phyloP scores from a whole-genome alignment of 1,140 invertebrate species.

The Zaprionus davidi region DNA sequence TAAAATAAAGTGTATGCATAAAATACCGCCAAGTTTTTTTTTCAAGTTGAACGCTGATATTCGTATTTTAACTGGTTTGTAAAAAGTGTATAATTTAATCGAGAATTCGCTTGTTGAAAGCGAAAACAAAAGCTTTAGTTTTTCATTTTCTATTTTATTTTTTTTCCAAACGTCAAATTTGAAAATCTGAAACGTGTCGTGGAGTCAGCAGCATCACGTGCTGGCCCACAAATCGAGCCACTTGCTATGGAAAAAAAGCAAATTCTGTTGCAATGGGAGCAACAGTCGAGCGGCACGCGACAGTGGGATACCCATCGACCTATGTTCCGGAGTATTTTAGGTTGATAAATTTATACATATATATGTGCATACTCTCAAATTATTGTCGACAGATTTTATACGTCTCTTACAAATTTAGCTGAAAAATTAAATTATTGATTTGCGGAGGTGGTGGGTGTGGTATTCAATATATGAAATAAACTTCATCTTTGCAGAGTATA shows the following conservation, averaged over 20 bases:
- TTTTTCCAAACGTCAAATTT: conserved; percentile 29
- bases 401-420: too few relatives aligned
- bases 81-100: conserved; percentile 12
- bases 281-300: too few relatives aligned
- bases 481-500: too few relatives aligned
- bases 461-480: too few relatives aligned
- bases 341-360: too few relatives aligned
- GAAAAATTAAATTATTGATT: too few relatives aligned
- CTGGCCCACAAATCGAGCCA: conserved; percentile 53
- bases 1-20: not conserved
- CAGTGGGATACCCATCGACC: too few relatives aligned
- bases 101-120: conserved; percentile 2
- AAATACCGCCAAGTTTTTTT: not conserved
- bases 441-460: too few relatives aligned
- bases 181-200: conserved; percentile 29
- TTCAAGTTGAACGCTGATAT: not conserved
- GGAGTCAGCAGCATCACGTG: conserved; percentile 39
- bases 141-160: not conserved
- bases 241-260: conserved; percentile 6
- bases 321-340: too few relatives aligned
- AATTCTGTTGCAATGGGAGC: not conserved
- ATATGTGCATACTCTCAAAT: too few relatives aligned
- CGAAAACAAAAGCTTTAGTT: conserved; percentile 1
- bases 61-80: not conserved
- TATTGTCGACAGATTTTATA: too few relatives aligned